Evolutionary conservation across 2,888 invertebrate genomes (phyloP).

Genomic region (Odiellus spinosus): DNA sequence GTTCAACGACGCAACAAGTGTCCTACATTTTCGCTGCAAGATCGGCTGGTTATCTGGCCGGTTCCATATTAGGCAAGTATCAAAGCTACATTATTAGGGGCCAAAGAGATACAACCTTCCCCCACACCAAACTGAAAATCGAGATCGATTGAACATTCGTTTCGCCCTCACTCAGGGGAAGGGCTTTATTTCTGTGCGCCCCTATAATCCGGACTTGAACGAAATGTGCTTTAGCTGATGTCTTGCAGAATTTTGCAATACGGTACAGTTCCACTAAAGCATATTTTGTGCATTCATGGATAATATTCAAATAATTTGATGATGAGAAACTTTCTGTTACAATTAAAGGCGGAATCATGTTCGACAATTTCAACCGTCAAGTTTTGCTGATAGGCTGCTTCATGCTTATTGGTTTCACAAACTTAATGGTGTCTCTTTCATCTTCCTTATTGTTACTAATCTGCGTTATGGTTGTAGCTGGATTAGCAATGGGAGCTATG

Average conservation of each 20-base stretch:
- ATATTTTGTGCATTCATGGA: no score
- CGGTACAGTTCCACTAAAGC: no score
- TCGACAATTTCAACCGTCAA: slow-evolving; percentile 27
- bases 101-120: no score
- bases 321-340: no score
- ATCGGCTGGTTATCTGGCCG: slow-evolving; percentile 32
- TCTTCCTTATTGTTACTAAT: slow-evolving; percentile 26
- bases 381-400: slow-evolving; percentile 30
- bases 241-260: no score
- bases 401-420: slow-evolving; percentile 28
- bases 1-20: slow-evolving; percentile 26
- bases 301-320: no score
- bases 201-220: no score
- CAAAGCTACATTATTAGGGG: slow-evolving; percentile 1
- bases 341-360: slow-evolving; percentile 21
- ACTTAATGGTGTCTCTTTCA: slow-evolving; percentile 31
- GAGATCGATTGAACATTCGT: no score
- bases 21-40: slow-evolving; percentile 30
- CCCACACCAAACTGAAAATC: no score
- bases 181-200: no score
- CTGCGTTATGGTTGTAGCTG: slow-evolving; percentile 28
- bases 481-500: slow-evolving; percentile 31
- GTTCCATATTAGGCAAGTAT: slow-evolving; percentile 27
- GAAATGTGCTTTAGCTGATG: no score
- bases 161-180: no score